Conservation (phyloP, 1,140 invertebrate species). For the Melanaphis sacchari region DNA sequence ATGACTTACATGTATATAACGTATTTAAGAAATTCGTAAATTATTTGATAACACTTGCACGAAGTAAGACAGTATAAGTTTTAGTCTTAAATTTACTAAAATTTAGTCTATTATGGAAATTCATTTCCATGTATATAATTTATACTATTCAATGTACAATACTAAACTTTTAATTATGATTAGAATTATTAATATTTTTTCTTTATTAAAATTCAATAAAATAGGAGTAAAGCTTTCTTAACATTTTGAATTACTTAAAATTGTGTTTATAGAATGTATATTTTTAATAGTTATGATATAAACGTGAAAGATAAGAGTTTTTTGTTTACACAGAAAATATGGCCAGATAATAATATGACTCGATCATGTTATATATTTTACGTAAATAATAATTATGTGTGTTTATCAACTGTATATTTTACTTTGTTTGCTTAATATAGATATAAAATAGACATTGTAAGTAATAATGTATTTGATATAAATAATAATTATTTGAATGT, state of each 20-base stretch:
- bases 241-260: neutral
- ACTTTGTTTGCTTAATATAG: neutral
- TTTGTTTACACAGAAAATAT: no score
- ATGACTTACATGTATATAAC: neutral
- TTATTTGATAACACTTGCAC: neutral
- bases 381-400: neutral
- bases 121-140: neutral
- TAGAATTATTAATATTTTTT: neutral
- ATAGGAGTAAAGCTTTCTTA: neutral
- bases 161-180: neutral
- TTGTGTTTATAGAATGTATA: neutral
- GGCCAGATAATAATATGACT: no score
- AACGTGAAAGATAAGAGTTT: neutral
- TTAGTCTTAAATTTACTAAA: neutral
- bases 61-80: no score
- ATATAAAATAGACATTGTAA: neutral
- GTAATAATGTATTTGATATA: neutral
- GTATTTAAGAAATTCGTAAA: neutral
- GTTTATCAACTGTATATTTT: neutral
- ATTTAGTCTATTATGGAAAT: neutral
- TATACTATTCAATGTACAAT: no score
- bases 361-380: neutral
- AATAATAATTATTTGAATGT: neutral
- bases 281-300: neutral
- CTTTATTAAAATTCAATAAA: neutral